Evolutionary conservation across 2,113 vertebrate species (phyloP).

Genomic region (Platysternon megacephalum): DNA sequence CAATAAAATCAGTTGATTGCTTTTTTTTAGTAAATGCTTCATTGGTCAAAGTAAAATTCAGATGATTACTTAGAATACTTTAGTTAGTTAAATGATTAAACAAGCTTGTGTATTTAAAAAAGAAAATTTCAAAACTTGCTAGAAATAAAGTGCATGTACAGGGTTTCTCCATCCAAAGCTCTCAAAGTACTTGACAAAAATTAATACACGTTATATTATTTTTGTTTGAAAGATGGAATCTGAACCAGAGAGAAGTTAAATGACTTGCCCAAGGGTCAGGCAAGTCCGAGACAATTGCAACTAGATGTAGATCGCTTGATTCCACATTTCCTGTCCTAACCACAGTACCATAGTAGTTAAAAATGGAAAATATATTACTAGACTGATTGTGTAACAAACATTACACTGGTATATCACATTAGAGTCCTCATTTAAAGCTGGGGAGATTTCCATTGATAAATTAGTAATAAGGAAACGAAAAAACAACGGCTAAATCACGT

Average conservation of each 20-base stretch:
- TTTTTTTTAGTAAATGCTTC: slow-evolving; percentile 33
- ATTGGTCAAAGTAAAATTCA: slow-evolving; percentile 22
- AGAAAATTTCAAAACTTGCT: not conserved
- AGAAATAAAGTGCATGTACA: rapidly evolving
- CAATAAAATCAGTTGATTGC: rapidly evolving
- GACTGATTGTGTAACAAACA: not conserved
- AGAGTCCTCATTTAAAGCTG: not conserved
- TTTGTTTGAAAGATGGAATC: not conserved
- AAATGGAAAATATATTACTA: not conserved
- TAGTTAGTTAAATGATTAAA: slow-evolving; percentile 37
- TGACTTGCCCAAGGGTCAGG: not conserved
- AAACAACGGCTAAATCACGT: not conserved
- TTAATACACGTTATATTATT: not conserved
- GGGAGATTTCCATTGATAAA: rapidly evolving
- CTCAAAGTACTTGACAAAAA: slow-evolving; percentile 4
- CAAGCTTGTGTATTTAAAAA: not conserved
- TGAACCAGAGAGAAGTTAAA: not conserved
- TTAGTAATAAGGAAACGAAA: rapidly evolving
- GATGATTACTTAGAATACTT: slow-evolving; percentile 7
- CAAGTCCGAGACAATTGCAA: not conserved
- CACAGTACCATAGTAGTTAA: not conserved
- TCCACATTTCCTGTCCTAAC: not conserved
- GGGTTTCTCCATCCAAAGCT: not conserved
- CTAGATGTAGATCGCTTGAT: not conserved
- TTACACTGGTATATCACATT: not conserved